phyloP scores from a whole-genome alignment of 2,888 invertebrate species.

The Melangyna quadrimaculata region DNA sequence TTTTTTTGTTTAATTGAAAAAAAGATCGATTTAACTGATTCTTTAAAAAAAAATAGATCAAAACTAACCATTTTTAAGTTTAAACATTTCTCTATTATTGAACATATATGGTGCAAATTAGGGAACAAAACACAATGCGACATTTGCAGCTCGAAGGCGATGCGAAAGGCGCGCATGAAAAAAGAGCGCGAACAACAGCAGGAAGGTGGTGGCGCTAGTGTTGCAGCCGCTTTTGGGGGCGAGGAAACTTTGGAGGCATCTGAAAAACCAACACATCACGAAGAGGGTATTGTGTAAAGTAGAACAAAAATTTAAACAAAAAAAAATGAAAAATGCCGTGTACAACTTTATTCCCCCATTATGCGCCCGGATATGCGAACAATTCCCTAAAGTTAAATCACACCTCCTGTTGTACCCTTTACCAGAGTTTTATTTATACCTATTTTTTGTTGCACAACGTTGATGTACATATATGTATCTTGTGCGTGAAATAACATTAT shows the following conservation, averaged over 20 bases:
- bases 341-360: constrained; percentile 53
- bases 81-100: constrained; percentile 56
- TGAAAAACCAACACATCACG: constrained; percentile 72
- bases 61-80: constrained; percentile 60
- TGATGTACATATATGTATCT: no score
- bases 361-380: constrained; percentile 62
- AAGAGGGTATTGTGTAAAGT: constrained; percentile 74
- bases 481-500: constrained; percentile 1
- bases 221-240: constrained; percentile 77
- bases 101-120: constrained; percentile 79
- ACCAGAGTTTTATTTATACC: constrained; percentile 30
- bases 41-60: constrained; percentile 11
- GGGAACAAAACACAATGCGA: constrained; percentile 96
- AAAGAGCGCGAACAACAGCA: constrained; percentile 83
- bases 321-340: constrained; percentile 42
- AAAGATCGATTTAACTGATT: constrained; percentile 40
- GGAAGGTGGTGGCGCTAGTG: constrained; percentile 77
- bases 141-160: constrained; percentile 89
- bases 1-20: neutral
- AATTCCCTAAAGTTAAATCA: constrained; percentile 48
- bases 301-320: constrained; percentile 52
- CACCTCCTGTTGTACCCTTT: constrained; percentile 55
- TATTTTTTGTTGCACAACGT: constrained; percentile 9
- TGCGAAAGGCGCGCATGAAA: constrained; percentile 86
- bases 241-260: constrained; percentile 64